A percentile compares a stretch with the other conserved stretches of the same genome.
Evolutionary conservation across 2,888 invertebrate species (phyloP).

Genomic region (Escarpia spicata): DNA sequence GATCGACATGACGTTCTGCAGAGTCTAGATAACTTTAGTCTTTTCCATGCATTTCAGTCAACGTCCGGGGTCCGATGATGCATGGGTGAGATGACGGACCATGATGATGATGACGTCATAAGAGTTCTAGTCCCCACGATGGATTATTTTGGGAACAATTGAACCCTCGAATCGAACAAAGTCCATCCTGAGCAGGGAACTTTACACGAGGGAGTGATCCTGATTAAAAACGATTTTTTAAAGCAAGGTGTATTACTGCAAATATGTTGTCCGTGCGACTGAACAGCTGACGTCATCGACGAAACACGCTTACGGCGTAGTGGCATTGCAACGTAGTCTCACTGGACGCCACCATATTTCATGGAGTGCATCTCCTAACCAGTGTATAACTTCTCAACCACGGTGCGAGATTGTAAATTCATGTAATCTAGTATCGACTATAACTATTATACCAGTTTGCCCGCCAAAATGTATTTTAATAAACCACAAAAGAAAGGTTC

Average conservation of each 20-base stretch:
- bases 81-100: background rate
- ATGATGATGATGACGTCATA: background rate
- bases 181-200: background rate
- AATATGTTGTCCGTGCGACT: background rate
- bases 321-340: background rate
- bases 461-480: too few relatives aligned
- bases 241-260: background rate
- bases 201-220: background rate
- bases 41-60: background rate
- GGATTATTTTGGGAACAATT: background rate
- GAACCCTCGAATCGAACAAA: background rate
- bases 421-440: too few relatives aligned
- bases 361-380: background rate
- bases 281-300: background rate
- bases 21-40: background rate
- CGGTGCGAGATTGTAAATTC: too few relatives aligned
- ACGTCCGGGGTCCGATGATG: background rate
- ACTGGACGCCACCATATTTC: background rate
- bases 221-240: background rate
- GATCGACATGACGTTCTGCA: background rate
- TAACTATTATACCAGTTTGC: too few relatives aligned
- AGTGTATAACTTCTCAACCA: background rate
- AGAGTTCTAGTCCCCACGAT: background rate
- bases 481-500: too few relatives aligned
- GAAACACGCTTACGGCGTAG: background rate